phyloP scores from a whole-genome alignment of 2,888 invertebrate species.

The Caenorhabditis auriculariae region DNA sequence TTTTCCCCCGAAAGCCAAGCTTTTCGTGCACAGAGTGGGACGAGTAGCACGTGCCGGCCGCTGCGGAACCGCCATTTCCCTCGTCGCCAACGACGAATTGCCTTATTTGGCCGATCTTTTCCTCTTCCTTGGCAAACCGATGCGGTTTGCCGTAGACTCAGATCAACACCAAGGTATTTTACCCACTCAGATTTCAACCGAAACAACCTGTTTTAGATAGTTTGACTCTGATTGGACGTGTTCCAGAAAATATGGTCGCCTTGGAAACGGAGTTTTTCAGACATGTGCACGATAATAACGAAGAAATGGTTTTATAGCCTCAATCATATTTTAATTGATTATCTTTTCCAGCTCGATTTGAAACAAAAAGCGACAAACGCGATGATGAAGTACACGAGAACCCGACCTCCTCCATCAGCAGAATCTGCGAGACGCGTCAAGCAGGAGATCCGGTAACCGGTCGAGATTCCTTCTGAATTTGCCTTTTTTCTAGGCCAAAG shows the following conservation, averaged over 20 bases:
- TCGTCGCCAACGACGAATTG: constrained; percentile 85
- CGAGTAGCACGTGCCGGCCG: constrained; percentile 64
- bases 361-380: constrained; percentile 81
- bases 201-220: constrained; percentile 35
- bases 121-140: constrained; percentile 81
- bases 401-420: constrained; percentile 83
- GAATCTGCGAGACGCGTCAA: constrained; percentile 88
- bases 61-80: constrained; percentile 82
- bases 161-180: constrained; percentile 44
- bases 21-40: constrained; percentile 98
- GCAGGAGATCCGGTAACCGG: constrained; percentile 44
- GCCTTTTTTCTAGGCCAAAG: constrained; percentile 15
- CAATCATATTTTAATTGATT: background rate
- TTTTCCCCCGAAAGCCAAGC: constrained; percentile 93
- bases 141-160: constrained; percentile 67
- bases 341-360: constrained; percentile 69
- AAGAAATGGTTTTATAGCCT: constrained; percentile 50
- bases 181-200: background rate
- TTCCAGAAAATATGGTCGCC: constrained; percentile 81
- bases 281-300: constrained; percentile 75
- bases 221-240: constrained; percentile 73
- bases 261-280: constrained; percentile 79
- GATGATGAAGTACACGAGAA: constrained; percentile 84
- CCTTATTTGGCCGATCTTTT: constrained; percentile 91
- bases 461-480: constrained; percentile 2